Evolutionary conservation across 2,113 vertebrate species (phyloP).

Genomic region (Eonycteris spelaea): DNA sequence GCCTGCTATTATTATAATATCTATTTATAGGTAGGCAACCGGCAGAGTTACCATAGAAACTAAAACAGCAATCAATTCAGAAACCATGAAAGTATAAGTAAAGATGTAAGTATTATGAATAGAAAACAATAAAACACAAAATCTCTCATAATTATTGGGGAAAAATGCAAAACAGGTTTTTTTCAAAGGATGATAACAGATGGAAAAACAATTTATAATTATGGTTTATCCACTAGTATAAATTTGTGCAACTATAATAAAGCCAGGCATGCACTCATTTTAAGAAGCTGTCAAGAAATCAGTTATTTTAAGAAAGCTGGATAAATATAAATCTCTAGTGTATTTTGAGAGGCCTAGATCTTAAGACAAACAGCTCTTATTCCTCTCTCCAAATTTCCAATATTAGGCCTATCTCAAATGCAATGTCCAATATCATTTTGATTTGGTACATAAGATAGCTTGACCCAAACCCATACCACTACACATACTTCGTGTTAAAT

Average conservation of each 20-base stretch:
- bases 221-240: neutral
- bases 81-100: constrained; percentile 58
- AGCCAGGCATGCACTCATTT: neutral
- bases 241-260: neutral
- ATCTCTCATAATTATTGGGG: constrained; percentile 39
- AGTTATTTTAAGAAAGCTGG: constrained; percentile 30
- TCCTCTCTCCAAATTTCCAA: neutral
- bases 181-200: neutral
- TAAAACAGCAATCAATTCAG: constrained; percentile 65
- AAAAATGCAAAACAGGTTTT: constrained; percentile 24
- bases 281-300: neutral
- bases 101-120: constrained; percentile 53
- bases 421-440: neutral
- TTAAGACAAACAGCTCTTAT: neutral
- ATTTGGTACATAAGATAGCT: neutral
- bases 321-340: constrained; percentile 14
- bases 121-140: constrained; percentile 54
- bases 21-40: constrained; percentile 75
- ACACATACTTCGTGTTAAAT: neutral
- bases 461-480: neutral
- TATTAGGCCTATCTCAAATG: neutral
- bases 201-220: neutral
- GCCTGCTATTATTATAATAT: constrained; percentile 65
- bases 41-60: constrained; percentile 78
- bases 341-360: neutral